Evolutionary conservation across 2,797 vertebrate species (phyloP).

Genomic region (Sternarchorhynchus goeldii): DNA sequence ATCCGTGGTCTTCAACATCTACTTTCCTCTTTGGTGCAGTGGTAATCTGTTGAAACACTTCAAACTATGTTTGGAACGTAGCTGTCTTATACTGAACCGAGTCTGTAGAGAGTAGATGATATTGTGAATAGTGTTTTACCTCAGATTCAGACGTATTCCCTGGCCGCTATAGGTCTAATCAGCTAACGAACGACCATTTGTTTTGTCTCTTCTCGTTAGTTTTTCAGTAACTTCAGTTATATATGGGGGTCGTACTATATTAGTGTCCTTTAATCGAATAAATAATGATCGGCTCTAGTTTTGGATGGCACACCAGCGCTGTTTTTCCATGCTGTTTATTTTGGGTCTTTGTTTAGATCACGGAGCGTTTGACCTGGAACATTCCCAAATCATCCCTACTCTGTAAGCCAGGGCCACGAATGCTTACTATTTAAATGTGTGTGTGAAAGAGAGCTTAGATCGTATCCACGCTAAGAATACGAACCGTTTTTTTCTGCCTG

Average conservation of each 20-base stretch:
- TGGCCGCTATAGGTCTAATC: too few relatives aligned
- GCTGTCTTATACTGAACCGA: too few relatives aligned
- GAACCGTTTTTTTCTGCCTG: constrained; percentile 5
- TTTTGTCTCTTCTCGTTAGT: too few relatives aligned
- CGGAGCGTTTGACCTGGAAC: background rate
- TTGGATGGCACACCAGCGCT: background rate
- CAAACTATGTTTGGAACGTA: background rate
- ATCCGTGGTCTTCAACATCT: constrained; percentile 22
- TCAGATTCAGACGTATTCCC: too few relatives aligned
- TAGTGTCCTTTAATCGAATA: too few relatives aligned
- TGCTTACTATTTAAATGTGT: constrained; percentile 3
- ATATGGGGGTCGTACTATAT: too few relatives aligned
- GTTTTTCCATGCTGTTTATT: background rate
- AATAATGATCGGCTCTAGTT: background rate
- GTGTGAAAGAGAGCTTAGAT: background rate
- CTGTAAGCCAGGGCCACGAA: background rate
- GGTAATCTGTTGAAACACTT: background rate
- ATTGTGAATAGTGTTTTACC: too few relatives aligned
- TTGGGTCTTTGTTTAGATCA: background rate
- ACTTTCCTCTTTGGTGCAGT: background rate
- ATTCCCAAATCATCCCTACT: constrained; percentile 11
- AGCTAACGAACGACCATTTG: too few relatives aligned
- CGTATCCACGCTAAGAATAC: constrained; percentile 11
- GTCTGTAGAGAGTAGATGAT: too few relatives aligned
- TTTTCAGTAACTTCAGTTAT: too few relatives aligned